These are phyloP conservation scores for Eurytoma californica DNA, from an alignment of 2,888 invertebrate genomes.

Conservation along the genomic window DNA sequence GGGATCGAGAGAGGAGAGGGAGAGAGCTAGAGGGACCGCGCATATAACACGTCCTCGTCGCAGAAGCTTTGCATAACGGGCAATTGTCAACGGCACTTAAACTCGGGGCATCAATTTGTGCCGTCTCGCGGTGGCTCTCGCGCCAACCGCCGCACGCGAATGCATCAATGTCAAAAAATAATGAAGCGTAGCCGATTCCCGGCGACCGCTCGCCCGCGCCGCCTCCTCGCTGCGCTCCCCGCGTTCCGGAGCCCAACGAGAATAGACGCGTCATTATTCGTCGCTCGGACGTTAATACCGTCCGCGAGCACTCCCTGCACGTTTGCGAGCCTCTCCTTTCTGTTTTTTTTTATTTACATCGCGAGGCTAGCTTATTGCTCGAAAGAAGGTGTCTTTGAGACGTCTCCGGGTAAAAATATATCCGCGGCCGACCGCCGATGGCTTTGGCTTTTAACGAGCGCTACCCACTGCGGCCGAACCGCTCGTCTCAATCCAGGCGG, in stretches of 20 bases:
- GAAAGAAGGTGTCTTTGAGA: no score
- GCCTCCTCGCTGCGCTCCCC: not conserved
- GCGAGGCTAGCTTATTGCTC: no score
- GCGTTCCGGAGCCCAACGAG: not conserved
- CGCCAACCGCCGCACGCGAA: slow-evolving; percentile 34
- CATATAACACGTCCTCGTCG: slow-evolving; percentile 32
- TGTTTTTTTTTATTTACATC: no score
- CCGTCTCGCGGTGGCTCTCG: not conserved
- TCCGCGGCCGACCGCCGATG: no score
- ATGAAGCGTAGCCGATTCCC: slow-evolving; percentile 23
- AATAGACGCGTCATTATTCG: not conserved
- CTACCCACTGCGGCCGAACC: no score
- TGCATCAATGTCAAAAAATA: slow-evolving; percentile 53
- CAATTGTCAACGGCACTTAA: slow-evolving; percentile 56
- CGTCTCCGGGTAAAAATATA: no score
- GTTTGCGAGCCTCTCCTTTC: not conserved
- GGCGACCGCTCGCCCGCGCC: no score
- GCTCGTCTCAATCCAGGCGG: no score
- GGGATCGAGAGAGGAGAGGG: slow-evolving; percentile 4
- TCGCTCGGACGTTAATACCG: not conserved
- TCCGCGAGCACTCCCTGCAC: no score
- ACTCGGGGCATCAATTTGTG: slow-evolving; percentile 54
- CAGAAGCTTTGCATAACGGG: slow-evolving; percentile 56
- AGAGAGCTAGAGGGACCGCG: not conserved
- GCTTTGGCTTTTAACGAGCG: no score